These are phyloP conservation scores for Lasioglossum albipes DNA, from an alignment of 1,140 invertebrate genomes.

Conservation along the genomic window DNA sequence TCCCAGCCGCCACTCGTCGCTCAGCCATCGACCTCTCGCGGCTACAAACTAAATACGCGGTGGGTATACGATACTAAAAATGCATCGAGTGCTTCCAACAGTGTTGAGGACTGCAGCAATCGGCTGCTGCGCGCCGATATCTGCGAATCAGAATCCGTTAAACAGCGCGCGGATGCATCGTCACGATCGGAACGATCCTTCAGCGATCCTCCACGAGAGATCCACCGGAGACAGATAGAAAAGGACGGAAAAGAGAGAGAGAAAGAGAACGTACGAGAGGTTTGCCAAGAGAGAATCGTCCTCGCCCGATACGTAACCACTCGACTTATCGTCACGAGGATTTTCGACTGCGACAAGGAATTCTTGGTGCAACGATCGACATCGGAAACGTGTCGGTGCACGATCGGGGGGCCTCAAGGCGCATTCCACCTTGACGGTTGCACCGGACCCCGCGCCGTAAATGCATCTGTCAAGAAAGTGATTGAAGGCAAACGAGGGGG, in stretches of 20 bases:
- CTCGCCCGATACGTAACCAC: constrained; percentile 7
- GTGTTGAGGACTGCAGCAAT: constrained; percentile 36
- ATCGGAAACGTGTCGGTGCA: constrained; percentile 7
- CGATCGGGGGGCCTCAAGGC: constrained; percentile 57
- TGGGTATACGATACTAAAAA: neutral
- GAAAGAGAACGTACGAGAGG: too few species aligned
- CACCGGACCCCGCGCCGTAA: constrained; percentile 66
- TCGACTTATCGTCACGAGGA: constrained; percentile 1
- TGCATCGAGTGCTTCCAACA: constrained; percentile 37
- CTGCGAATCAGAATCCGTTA: constrained; percentile 49
- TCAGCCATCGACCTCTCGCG: neutral
- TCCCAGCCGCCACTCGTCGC: constrained; percentile 9
- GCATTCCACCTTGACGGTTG: constrained; percentile 72
- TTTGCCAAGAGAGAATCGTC: too few species aligned
- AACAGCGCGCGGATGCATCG: constrained; percentile 51
- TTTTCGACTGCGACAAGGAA: constrained; percentile 29
- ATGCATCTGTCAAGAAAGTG: constrained; percentile 77
- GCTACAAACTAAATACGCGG: constrained; percentile 5
- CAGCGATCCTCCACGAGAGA: constrained; percentile 11
- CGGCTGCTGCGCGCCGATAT: constrained; percentile 39
- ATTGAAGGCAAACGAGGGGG: constrained; percentile 76
- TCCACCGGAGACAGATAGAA: too few species aligned
- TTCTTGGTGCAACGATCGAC: constrained; percentile 45
- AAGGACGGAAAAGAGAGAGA: too few species aligned
- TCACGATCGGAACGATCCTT: constrained; percentile 47